Percentiles rank a stretch among this genome's conserved stretches.
phyloP scores from a whole-genome alignment of 2,113 vertebrate species.

The Callipepla squamata region DNA sequence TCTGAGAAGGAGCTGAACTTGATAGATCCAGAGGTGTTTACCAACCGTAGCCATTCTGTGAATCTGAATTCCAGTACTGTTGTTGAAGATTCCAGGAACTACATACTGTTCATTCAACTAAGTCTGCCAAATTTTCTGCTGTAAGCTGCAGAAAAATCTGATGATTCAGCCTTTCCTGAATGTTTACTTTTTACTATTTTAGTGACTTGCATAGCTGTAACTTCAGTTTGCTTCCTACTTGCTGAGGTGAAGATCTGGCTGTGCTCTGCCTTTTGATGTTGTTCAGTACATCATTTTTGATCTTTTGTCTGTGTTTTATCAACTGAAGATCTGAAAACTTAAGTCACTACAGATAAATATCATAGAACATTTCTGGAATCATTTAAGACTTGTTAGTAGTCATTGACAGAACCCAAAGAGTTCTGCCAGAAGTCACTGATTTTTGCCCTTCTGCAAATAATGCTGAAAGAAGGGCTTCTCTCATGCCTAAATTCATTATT shows the following conservation, averaged over 20 bases:
- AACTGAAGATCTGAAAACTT: not conserved
- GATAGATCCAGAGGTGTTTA: too few species aligned
- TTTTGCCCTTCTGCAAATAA: not conserved
- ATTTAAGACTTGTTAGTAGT: not conserved
- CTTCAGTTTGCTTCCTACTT: not conserved
- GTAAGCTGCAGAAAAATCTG: not conserved
- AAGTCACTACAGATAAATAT: not conserved
- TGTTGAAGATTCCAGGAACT: not conserved
- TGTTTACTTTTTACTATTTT: not conserved
- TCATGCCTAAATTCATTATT: not conserved
- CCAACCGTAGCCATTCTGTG: not conserved
- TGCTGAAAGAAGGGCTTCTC: not conserved
- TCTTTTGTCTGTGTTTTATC: not conserved
- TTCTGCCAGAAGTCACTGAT: not conserved
- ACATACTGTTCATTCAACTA: not conserved
- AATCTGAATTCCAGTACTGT: not conserved
- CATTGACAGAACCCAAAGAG: not conserved
- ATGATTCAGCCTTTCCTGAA: not conserved
- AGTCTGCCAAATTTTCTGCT: not conserved
- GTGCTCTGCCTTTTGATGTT: not conserved
- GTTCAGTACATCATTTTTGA: not conserved
- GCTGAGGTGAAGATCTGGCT: not conserved
- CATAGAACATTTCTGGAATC: not conserved
- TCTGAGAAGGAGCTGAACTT: not conserved
- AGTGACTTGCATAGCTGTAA: not conserved